Evolutionary conservation across 2,888 invertebrate genomes (phyloP), one percentile per base, ranked within the genome.

Genomic region (Polyommatus iphigenia): DNA sequence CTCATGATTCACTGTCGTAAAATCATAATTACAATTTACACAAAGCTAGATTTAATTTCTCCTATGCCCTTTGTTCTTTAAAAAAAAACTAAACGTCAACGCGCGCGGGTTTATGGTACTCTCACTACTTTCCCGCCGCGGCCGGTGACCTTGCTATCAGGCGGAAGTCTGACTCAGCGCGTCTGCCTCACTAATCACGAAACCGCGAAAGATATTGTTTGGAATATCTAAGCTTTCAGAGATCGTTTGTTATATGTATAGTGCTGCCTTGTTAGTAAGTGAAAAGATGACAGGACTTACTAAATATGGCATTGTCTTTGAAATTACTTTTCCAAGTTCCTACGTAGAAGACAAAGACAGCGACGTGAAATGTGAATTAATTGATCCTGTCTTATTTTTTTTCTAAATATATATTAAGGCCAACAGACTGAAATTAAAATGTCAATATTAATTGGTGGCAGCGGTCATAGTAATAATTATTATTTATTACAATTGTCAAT

Each of bases 81-180:
- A 3, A 72, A 50, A 73, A 75, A 73, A 75, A 50, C 8, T 29
- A 32, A 29, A 67, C 67, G 29, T 67, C 67, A 67, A 76, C 80
- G 83, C 75, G 76, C 85, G 76, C 85, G 90, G 90, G 84, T 89
- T 32, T 67, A 67, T 67, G 67, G 91, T 92, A 92, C 93, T 93
- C 91, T 93, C 92, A 91, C 93, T 90, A 88, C 93, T 93, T 93
- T 93, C 92, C 87, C 89, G 81, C 77, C 77, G 85, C 90, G 91
- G 92, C 90, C 92, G 92, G 92, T 93, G 92, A 92, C 92, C 93
- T 94, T 92, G 93, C 93, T 93, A 94, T 94, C 93, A 93, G 91
- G 92, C 93, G 94, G 93, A 94, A 94, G 90, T 85, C 87, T 92
- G 93, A 93, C 84, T 93, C 93, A 92, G 89, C 90, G 89, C 91